Percentiles rank a stretch among this genome's conserved stretches.
phyloP scores from a whole-genome alignment of 1,140 invertebrate genomes.

The Penaeus indicus region DNA sequence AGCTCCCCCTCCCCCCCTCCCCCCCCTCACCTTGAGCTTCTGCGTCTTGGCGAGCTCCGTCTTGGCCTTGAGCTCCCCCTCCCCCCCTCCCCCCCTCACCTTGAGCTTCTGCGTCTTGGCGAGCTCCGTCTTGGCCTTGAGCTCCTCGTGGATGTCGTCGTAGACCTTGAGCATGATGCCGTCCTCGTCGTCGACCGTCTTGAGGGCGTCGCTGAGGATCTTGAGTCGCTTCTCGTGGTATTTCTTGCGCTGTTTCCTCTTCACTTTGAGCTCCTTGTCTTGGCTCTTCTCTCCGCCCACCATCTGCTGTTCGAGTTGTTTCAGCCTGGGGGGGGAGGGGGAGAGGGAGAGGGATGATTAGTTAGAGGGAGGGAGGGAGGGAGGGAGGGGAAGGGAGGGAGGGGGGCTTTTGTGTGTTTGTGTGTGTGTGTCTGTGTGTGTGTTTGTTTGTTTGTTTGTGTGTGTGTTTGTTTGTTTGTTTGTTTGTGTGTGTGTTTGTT shows the following conservation, averaged over 20 bases:
- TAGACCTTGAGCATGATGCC: constrained; percentile 79
- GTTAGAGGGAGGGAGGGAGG: background rate
- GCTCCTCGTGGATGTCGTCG: constrained; percentile 83
- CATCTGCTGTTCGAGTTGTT: constrained; percentile 81
- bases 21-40: too few relatives aligned
- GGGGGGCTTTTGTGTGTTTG: too few relatives aligned
- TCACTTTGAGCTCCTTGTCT: constrained; percentile 76
- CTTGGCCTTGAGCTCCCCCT: too few relatives aligned
- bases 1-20: background rate
- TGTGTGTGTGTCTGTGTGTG: too few relatives aligned
- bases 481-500: too few relatives aligned
- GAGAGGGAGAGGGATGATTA: background rate
- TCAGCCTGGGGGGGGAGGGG: constrained; percentile 72
- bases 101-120: constrained; percentile 80
- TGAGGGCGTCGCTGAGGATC: constrained; percentile 76
- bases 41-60: too few relatives aligned
- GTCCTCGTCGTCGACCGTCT: constrained; percentile 80
- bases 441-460: too few relatives aligned
- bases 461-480: too few relatives aligned
- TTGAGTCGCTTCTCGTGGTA: constrained; percentile 79
- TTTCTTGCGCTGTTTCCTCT: constrained; percentile 74
- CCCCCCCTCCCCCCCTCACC: constrained; percentile 70
- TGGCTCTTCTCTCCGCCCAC: constrained; percentile 84
- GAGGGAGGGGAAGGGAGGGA: too few relatives aligned
- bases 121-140: constrained; percentile 80